Evolutionary conservation across 2,797 vertebrate genomes (phyloP), one percentile per base, ranked within the genome.

Genomic region (Myotis planiceps): DNA sequence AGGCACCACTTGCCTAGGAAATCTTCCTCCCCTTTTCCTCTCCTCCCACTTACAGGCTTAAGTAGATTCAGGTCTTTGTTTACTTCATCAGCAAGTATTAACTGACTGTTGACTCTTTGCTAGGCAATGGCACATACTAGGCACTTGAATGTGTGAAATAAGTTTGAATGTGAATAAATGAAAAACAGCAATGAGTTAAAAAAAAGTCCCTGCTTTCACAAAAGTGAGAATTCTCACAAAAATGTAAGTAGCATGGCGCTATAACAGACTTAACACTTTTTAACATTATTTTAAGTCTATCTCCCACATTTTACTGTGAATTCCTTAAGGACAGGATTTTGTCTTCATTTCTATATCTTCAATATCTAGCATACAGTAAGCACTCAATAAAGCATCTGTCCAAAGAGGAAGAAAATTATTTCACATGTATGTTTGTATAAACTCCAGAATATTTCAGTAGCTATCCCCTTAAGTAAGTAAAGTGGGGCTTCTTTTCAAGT

Each of bases 371-470:
- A 88, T 45, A 72, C 9, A 60, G 66, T 68, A 79, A 88, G 45
- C 15, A 55, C 42, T 74, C 51, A 85, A 49, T 75, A 88, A 78
- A 93, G 32, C 9, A 75, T 12, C 63, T 63, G 42, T 25, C 86
- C 76, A 58, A 75, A 53, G 55, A 80, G 63, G 34, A 90, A 87
- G 42, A 32, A n/a, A 27, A 71, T 21, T 29, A 55, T 47, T 51
- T 66, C 86, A 88, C 14, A 55, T 37, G 63, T 71, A 76, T 13
- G 32, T 66, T 78, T 76, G 65, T 19, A 90, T 27, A 90, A 58
- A 16, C 19, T 85, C 68, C 63, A 91, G 39, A 78, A 83, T 66
- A 79, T 18, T 91, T 75, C 86, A 34, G 32, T 55, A 93, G 96
- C 53, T 71, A 75, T 10, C 80, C 60, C 45, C 39, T 78, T 76